Evolutionary conservation across 1,140 invertebrate genomes (phyloP), one percentile per base, ranked within the genome.

Genomic region (Camponotus pennsylvanicus): DNA sequence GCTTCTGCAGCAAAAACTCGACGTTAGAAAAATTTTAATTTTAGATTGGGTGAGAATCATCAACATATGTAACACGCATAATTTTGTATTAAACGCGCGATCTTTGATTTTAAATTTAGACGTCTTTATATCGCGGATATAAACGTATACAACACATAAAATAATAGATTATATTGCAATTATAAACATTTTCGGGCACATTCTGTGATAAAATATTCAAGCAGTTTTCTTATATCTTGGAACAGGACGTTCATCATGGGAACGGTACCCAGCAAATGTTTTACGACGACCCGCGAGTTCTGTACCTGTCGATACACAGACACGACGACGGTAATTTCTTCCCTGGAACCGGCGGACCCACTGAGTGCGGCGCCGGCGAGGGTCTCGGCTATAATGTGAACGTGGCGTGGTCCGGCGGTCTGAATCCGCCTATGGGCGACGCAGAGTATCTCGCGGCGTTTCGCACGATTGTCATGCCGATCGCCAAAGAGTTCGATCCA

Each of bases 321-420:
- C 99, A 99, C 96, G 99, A 99, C 96, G 98, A 99, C 94, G 99
- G 99, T 67, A 99, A 99, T 95, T 99, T 99, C 95, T 99, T 99
- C 96, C 99, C 99, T 34, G 99, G 99, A 79, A 99, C 99, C 13
- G 99, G 99, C 52, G 98, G 97, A 63, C 97, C 98, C 49, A 97
- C 97, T 52, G 99, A 99, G 96, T 97, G 98, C 96, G 99, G 99
- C 37, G 96, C 97, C 32, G 98, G 98, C 67, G 96, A 97, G 90
- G 99, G 99, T n/a, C 95, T 98, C 37, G 99, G 99, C 49, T 99
- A 97, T 95, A 99, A 99, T 94, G 98, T 99, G 3, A 99, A 99
- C 95, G 97, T 99, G 69, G 98, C 99, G 0, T 99, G 99, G 98
- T 98, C 98, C 27, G 98, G 98, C 21, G 97, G 97, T 15, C 93